A percentile compares a stretch with the other conserved stretches of the same genome.
These are phyloP conservation scores for Tyrophagus putrescentiae DNA, from an alignment of 1,140 invertebrate species.

Conservation along the genomic window DNA sequence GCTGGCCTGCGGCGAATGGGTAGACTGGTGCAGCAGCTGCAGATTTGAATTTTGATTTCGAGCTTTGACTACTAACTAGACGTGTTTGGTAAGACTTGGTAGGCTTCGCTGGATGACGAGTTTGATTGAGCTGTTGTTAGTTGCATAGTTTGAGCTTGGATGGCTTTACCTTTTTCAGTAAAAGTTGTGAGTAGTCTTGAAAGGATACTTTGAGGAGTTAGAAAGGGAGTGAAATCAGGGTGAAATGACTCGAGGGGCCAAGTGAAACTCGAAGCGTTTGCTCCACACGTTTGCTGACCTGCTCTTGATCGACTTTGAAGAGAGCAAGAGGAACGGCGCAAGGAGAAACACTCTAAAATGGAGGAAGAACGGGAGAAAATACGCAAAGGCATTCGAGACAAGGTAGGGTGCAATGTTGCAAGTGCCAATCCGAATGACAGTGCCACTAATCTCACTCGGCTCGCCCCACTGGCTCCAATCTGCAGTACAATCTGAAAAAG, in stretches of 20 bases:
- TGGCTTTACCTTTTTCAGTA: too few species aligned
- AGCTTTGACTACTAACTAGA: too few species aligned
- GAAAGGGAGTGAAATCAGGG: too few species aligned
- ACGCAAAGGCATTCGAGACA: slow-evolving; percentile 92
- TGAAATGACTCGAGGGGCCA: background rate
- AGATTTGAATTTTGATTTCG: too few species aligned
- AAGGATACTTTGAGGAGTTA: too few species aligned
- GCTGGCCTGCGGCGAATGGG: too few species aligned
- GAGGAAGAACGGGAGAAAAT: slow-evolving; percentile 94
- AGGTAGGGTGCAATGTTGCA: slow-evolving; percentile 44
- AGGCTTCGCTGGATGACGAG: background rate
- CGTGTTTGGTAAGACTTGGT: too few species aligned
- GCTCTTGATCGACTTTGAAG: slow-evolving; percentile 32
- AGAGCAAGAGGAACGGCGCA: slow-evolving; percentile 80
- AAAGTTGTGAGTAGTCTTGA: too few species aligned
- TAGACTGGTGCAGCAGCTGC: too few species aligned
- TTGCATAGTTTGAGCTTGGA: too few species aligned
- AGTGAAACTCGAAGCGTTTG: background rate
- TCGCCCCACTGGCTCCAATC: slow-evolving; percentile 31
- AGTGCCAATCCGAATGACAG: background rate
- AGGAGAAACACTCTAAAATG: slow-evolving; percentile 94
- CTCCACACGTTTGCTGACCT: background rate
- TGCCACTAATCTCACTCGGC: background rate
- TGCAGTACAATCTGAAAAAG: slow-evolving; percentile 94
- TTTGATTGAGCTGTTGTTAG: too few species aligned